Evolutionary conservation across 2,797 vertebrate species (phyloP), one percentile per base, ranked within the genome.

Genomic region (Sebastes hubbsi): DNA sequence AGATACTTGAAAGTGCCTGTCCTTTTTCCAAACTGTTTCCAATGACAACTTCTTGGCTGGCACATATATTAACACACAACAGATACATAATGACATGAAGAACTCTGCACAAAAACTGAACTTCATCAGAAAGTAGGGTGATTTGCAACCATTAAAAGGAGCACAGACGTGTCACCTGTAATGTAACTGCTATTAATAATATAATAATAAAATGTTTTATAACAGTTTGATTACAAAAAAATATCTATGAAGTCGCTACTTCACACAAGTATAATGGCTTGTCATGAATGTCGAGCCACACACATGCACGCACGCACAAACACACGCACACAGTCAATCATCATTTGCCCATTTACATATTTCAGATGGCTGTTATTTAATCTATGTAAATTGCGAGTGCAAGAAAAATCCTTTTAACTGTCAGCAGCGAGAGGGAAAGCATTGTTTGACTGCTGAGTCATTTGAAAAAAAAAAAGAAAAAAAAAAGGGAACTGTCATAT

Each of bases 371-470:
- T 72, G 38, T 84, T 80, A 81, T 86, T 83, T 16, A 18, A 77
- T 75, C 42, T 70, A 78, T 80, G 62, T 27, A 81, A 87, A 88
- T 73, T 80, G 46, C 3, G 9, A 75, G 24, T 4, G n/a, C 14
- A 61, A 24, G 20, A 11, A 32, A 72, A 34, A 52, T 16, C 5
- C 20, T 61, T 77, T 76, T 27, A 32, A 59, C 29, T 52, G 64
- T 67, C 76, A 60, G 64, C 65, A 38, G 71, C 1, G n/a, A 59
- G 32, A 16, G 49, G 54, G 73, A 42, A 14, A 1, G 68, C 54
- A 77, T 74, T 85, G 70, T 91, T 73, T 67, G 75, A 75, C 52
- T 85, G 29, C 72, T 73, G 88, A 88, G 30, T 91, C 80, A 78
- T 73, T 76, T 61, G 8, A 14, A 72, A 78, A 72, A 78, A 85